These are phyloP conservation scores for Tichodroma muraria DNA, from an alignment of 2,113 vertebrate species.

Conservation along the genomic window DNA sequence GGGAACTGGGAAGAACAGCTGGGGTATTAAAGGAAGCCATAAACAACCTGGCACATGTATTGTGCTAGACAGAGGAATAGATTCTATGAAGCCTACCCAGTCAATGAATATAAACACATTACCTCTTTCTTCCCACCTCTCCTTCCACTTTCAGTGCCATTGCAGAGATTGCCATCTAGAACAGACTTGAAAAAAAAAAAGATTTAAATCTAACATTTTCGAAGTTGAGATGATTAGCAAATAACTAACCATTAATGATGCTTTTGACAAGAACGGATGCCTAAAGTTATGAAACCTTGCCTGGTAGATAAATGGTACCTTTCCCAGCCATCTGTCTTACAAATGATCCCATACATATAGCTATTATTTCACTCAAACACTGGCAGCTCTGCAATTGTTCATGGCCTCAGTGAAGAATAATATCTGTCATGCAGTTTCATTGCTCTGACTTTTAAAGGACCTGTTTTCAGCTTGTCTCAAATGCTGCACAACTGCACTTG, in stretches of 20 bases:
- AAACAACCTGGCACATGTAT: background rate
- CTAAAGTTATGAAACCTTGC: conserved; percentile 20
- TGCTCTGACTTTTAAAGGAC: conserved; percentile 15
- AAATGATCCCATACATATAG: conserved; percentile 61
- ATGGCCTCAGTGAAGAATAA: conserved; percentile 59
- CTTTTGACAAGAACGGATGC: background rate
- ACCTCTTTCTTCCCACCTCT: background rate
- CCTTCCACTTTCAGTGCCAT: background rate
- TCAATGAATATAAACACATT: background rate
- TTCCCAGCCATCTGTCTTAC: conserved; percentile 59
- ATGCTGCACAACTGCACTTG: background rate
- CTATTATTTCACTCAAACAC: conserved; percentile 68
- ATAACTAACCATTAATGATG: background rate
- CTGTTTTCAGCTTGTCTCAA: conserved; percentile 29
- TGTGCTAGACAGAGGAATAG: background rate
- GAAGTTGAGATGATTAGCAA: background rate
- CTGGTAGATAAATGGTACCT: conserved; percentile 55
- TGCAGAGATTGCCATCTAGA: background rate
- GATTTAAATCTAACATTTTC: background rate
- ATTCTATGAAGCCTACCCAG: background rate
- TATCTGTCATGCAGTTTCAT: conserved; percentile 39
- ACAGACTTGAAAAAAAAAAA: background rate
- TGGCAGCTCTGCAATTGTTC: conserved; percentile 58
- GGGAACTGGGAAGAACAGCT: background rate
- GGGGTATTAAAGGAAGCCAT: background rate